These are phyloP conservation scores for Ophioninae sp. DNA, from an alignment of 2,888 invertebrate genomes.

Conservation along the genomic window DNA sequence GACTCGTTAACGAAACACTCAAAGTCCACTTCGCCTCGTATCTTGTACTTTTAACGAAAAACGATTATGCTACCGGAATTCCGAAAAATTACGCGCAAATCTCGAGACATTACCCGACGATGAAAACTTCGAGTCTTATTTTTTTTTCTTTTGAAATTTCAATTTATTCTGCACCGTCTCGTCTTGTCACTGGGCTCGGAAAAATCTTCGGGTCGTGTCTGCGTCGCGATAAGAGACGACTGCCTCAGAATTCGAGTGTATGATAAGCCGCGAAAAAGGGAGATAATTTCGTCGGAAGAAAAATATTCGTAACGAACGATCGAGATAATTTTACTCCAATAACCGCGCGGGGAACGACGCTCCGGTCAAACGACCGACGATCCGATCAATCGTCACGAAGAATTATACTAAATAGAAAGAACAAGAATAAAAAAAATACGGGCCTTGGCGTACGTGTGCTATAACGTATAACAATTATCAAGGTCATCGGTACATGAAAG, in stretches of 20 bases:
- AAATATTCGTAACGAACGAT: constrained; percentile 6
- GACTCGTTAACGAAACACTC: constrained; percentile 18
- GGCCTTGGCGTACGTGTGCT: constrained; percentile 24
- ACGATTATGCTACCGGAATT: neutral
- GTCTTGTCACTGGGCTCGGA: constrained; percentile 20
- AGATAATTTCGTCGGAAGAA: constrained; percentile 27
- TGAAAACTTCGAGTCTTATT: neutral
- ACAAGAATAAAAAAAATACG: constrained; percentile 16
- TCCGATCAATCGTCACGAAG: neutral
- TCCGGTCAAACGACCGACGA: constrained; percentile 7
- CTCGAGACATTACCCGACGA: neutral
- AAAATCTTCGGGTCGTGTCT: constrained; percentile 29
- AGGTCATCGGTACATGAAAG: constrained; percentile 51
- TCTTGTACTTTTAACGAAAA: constrained; percentile 17
- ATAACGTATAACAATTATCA: constrained; percentile 41
- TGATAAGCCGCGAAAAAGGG: constrained; percentile 46
- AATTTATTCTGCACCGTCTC: neutral
- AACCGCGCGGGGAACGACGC: neutral
- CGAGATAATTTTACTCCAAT: constrained; percentile 18
- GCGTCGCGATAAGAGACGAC: constrained; percentile 37
- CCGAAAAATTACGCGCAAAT: neutral
- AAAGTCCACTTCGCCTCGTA: constrained; percentile 5
- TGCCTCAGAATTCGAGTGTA: constrained; percentile 29
- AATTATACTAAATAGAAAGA: neutral
- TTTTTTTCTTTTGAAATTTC: neutral